Percentiles rank a stretch among this genome's conserved stretches.
Evolutionary conservation across 2,797 vertebrate species (phyloP).

Genomic region (Hafferia zeledoni): DNA sequence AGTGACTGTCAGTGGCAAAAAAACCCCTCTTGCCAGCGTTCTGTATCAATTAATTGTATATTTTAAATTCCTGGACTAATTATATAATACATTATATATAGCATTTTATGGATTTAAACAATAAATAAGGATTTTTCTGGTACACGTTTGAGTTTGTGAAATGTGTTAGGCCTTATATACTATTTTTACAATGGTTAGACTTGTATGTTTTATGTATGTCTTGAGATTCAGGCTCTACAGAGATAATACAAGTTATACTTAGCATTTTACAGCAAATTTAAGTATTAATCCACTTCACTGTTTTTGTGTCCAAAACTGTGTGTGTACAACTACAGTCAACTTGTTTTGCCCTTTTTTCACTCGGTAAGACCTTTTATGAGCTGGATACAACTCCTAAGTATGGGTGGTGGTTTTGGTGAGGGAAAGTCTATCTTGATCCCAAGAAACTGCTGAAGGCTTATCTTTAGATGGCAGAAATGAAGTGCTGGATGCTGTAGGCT

Average conservation of each 20-base stretch:
- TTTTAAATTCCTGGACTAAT: slow-evolving; percentile 48
- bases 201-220: not conserved
- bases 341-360: not conserved
- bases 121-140: slow-evolving; percentile 67
- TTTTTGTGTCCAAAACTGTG: not conserved
- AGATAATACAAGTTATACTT: not conserved
- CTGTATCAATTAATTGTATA: slow-evolving; percentile 26
- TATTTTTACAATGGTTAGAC: not conserved
- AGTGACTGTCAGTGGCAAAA: not conserved
- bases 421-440: not conserved
- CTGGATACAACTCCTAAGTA: not conserved
- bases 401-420: fast-evolving
- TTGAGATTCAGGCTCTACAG: not conserved
- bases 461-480: not conserved
- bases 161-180: not conserved
- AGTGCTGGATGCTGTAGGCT: not conserved
- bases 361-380: not conserved
- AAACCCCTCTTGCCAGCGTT: not conserved
- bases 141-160: not conserved
- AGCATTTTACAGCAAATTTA: not conserved
- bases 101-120: slow-evolving; percentile 54
- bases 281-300: not conserved
- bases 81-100: slow-evolving; percentile 58
- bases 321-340: not conserved
- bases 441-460: not conserved